phyloP scores from a whole-genome alignment of 2,888 invertebrate species.

The Hyalella azteca region DNA sequence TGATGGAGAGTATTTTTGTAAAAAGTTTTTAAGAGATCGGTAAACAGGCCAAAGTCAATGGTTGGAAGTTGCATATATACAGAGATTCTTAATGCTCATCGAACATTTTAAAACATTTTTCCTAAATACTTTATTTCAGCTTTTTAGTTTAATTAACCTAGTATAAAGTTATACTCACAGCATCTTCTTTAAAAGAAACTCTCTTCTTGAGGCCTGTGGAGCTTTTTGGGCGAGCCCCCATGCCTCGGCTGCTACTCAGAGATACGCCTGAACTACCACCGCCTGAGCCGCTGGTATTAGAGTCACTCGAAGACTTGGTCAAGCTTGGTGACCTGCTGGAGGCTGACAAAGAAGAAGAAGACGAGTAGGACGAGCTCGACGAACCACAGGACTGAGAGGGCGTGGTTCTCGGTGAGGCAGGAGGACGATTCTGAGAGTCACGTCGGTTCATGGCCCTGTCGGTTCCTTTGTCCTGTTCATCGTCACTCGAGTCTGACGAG shows the following conservation, averaged over 20 bases:
- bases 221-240: slow-evolving; percentile 55
- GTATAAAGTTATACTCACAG: slow-evolving; percentile 43
- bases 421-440: slow-evolving; percentile 43
- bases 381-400: slow-evolving; percentile 39
- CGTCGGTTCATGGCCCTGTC: not conserved
- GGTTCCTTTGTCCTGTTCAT: not conserved
- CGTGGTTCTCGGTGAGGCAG: slow-evolving; percentile 48
- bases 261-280: slow-evolving; percentile 27
- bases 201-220: slow-evolving; percentile 52
- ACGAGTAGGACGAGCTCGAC: not conserved
- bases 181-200: slow-evolving; percentile 57
- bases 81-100: too few relatives aligned
- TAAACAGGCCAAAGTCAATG: too few relatives aligned
- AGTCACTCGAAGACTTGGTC: slow-evolving; percentile 57
- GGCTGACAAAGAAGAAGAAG: slow-evolving; percentile 45
- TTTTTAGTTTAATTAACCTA: too few relatives aligned
- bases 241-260: slow-evolving; percentile 41
- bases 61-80: too few relatives aligned
- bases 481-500: slow-evolving; percentile 30
- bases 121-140: not conserved
- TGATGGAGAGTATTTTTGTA: not conserved
- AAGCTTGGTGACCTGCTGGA: slow-evolving; percentile 49
- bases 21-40: not conserved
- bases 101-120: too few relatives aligned
- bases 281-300: slow-evolving; percentile 49